Evolutionary conservation across 2,888 invertebrate genomes (phyloP).

Genomic region (Nezara viridula): DNA sequence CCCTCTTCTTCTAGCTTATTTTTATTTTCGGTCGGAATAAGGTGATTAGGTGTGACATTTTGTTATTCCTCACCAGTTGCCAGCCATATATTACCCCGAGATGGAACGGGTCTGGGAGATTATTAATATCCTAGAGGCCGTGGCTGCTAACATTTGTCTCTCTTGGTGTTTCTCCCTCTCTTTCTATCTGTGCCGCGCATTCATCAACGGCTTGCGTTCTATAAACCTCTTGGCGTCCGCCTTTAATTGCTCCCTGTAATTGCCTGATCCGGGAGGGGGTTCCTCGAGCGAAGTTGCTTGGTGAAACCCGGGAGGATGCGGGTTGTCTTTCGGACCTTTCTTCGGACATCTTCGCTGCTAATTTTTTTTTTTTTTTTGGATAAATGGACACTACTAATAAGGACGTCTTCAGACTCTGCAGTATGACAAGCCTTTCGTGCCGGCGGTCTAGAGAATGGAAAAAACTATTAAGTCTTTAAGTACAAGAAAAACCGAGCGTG

Average conservation of each 20-base stretch:
- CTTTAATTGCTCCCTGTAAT: constrained; percentile 31
- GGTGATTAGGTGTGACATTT: constrained; percentile 51
- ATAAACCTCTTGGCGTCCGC: constrained; percentile 32
- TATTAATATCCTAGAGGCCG: constrained; percentile 24
- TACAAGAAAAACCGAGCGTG: not conserved
- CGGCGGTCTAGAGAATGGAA: not conserved
- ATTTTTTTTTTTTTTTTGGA: not conserved
- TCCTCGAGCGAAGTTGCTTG: not conserved
- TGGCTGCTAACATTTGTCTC: constrained; percentile 23
- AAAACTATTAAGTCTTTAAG: not conserved
- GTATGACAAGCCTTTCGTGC: constrained; percentile 3
- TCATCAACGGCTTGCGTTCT: constrained; percentile 46
- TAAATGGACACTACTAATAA: constrained; percentile 2
- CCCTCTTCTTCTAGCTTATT: constrained; percentile 20
- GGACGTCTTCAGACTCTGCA: not conserved
- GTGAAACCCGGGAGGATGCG: not conserved
- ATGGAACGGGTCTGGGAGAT: constrained; percentile 28
- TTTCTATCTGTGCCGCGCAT: constrained; percentile 39
- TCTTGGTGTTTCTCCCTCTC: constrained; percentile 21
- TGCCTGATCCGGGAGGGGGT: constrained; percentile 3
- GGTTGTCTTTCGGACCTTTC: not conserved
- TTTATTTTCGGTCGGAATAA: constrained; percentile 39
- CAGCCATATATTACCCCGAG: constrained; percentile 46
- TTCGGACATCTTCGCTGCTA: not conserved
- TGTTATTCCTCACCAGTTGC: constrained; percentile 27